Evolutionary conservation across 1,140 invertebrate genomes (phyloP).

Genomic region (Cyphomyrmex costatus): DNA sequence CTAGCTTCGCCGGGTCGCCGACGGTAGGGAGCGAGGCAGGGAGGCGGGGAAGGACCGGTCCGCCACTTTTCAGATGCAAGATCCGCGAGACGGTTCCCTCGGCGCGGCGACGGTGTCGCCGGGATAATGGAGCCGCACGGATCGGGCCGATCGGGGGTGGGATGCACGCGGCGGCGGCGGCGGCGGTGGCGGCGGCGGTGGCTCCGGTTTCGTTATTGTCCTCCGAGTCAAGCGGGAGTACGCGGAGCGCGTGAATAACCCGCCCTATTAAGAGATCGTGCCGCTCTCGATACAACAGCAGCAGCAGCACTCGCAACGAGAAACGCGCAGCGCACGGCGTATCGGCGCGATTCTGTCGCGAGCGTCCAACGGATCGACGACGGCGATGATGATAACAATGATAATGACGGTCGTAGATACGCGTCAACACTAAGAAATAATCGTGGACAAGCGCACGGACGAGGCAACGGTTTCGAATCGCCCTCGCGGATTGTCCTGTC

Average conservation of each 20-base stretch:
- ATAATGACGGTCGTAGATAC: neutral
- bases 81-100: constrained; percentile 21
- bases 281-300: neutral
- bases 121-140: constrained; percentile 25
- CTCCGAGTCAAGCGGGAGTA: neutral
- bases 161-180: neutral
- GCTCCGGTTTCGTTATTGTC: constrained; percentile 2
- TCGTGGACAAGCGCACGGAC: constrained; percentile 19
- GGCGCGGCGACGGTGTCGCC: constrained; percentile 7
- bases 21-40: neutral
- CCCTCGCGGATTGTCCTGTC: constrained; percentile 57
- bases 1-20: constrained; percentile 62
- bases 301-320: constrained; percentile 29
- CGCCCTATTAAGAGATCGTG: constrained; percentile 18
- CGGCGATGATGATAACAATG: neutral
- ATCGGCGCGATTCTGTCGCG: constrained; percentile 5
- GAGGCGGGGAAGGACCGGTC: constrained; percentile 40
- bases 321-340: constrained; percentile 11
- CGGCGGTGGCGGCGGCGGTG: neutral
- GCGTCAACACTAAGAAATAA: neutral
- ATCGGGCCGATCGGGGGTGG: neutral
- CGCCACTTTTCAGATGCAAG: constrained; percentile 35
- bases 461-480: constrained; percentile 66
- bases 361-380: neutral
- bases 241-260: neutral